phyloP scores from a whole-genome alignment of 2,797 vertebrate genomes.

The Gymnothorax reevesii region DNA sequence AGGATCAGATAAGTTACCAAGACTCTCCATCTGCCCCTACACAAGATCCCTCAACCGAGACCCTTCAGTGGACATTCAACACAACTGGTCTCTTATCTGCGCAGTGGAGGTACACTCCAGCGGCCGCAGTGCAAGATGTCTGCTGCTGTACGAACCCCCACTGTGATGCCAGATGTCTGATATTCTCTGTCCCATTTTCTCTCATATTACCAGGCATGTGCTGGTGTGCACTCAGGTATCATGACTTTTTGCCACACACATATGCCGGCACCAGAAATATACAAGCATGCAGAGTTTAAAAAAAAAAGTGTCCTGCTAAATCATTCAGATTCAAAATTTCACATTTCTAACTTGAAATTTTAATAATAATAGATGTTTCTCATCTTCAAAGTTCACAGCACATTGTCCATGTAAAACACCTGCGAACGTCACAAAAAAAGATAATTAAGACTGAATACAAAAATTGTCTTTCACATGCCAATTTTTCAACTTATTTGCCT shows the following conservation, averaged over 20 bases:
- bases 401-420: neutral
- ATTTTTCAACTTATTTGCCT: neutral
- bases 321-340: neutral
- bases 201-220: constrained; percentile 9
- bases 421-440: neutral
- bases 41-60: constrained; percentile 2
- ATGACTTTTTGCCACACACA: neutral
- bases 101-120: neutral
- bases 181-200: neutral
- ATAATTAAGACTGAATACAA: neutral
- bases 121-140: neutral
- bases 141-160: neutral
- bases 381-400: neutral
- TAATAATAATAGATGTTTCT: neutral
- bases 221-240: neutral
- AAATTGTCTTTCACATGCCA: neutral
- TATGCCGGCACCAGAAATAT: neutral
- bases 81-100: neutral
- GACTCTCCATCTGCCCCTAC: constrained; percentile 9
- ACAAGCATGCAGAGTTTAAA: neutral
- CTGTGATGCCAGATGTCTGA: neutral
- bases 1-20: neutral
- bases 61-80: neutral
- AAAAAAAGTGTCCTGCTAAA: neutral
- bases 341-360: neutral